Conservation (phyloP, 1,140 invertebrate genomes). For the Heliconius nattereri region DNA sequence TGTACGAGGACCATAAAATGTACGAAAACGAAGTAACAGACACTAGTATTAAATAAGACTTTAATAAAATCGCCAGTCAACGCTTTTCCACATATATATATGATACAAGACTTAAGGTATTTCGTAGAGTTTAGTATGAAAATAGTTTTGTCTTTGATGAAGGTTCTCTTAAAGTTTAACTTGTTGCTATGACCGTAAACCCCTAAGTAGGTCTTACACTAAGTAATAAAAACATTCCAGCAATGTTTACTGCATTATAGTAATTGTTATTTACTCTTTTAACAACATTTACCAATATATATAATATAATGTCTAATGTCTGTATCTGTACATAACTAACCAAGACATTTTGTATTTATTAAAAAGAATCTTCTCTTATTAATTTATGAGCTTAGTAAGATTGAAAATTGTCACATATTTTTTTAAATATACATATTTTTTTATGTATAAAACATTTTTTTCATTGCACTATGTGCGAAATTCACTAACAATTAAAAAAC, state of each 20-base stretch:
- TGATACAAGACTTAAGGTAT: neutral
- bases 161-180: constrained; percentile 1
- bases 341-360: neutral
- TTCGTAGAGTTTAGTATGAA: neutral
- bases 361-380: no score
- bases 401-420: no score
- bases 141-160: neutral
- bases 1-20: no score
- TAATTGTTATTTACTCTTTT: neutral
- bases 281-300: neutral
- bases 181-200: neutral
- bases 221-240: neutral
- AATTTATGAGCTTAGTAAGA: no score
- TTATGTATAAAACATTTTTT: no score
- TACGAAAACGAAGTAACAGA: no score
- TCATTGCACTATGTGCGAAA: no score
- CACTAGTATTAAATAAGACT: neutral
- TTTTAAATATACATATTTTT: no score
- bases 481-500: no score
- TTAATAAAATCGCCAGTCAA: neutral
- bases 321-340: neutral
- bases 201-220: neutral
- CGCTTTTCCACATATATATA: neutral
- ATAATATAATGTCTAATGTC: neutral
- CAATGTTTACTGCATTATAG: neutral